Base-by-base conservation (phyloP, 2,888 invertebrate species). In the Acanthopleura granulata region DNA sequence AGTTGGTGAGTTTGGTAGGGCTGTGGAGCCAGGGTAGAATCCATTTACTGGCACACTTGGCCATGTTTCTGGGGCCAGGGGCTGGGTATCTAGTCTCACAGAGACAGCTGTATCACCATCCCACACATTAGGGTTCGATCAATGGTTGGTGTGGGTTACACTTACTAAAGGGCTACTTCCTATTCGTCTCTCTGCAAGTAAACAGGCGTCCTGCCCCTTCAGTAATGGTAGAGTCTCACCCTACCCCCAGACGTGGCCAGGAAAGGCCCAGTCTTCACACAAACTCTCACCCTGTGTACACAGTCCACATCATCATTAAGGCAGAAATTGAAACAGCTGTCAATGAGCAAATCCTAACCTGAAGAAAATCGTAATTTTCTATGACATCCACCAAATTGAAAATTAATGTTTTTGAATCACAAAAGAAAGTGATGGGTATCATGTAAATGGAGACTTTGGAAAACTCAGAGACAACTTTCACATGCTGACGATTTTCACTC, bases 61-160 rank as follows among this genome's bases (percentile, higher is more conserved):
- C 62, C 72, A 61, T 30, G 72, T 72, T 40, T 61, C 72, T 29
- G 29, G 27, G 9, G 29, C 49, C n/a, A 50, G 25, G 51, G 72
- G 51, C 27, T 72, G 57, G 57, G 57, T 57, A 57, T 57, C 57
- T 22, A 57, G 22, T 57, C 57, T n/a, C 57, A 12, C n/a, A 57
- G 6, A n/a, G 57, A 57, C 57, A 57, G 57, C 57, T 72, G 72
- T 49, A 72, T 72, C 51, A 18, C 51, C 49, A 49, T 49, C 27
- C 49, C 27, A 50, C 72, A 50, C 49, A 71, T 71, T 49, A 40
- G 71, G 71, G 29, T 40, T 27, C 71, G 57, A 57, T 57, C 57
- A 57, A 57, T 57, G 57, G 18, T 12, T 12, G 57, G 57, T 57
- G 57, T 57, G 57, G 57, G 57, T 57, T 57, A 57, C 57, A 57